A percentile compares a stretch with the other conserved stretches of the same genome.
phyloP scores from a whole-genome alignment of 2,797 vertebrate genomes.

The Melanotaenia boesemani region DNA sequence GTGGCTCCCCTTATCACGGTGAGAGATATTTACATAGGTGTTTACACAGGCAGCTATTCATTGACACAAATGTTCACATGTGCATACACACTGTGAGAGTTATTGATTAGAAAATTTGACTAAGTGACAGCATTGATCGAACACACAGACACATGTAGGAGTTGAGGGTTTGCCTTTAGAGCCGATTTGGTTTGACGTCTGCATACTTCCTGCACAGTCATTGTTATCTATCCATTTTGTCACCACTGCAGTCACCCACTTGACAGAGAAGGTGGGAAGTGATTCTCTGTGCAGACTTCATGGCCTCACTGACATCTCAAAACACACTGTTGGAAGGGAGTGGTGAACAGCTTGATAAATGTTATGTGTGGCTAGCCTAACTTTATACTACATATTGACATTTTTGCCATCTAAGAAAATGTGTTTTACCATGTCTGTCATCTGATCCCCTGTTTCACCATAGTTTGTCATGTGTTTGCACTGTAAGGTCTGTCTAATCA shows the following conservation, averaged over 20 bases:
- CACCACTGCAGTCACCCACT: constrained; percentile 67
- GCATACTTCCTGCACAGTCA: constrained; percentile 46
- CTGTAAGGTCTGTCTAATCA: too few species aligned
- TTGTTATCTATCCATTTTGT: constrained; percentile 68
- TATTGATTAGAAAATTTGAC: constrained; percentile 68
- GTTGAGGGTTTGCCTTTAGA: constrained; percentile 1
- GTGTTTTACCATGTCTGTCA: not conserved
- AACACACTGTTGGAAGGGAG: constrained; percentile 56
- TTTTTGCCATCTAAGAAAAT: constrained; percentile 8
- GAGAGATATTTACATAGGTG: constrained; percentile 72
- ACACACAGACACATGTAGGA: constrained; percentile 15
- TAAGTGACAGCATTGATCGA: constrained; percentile 62
- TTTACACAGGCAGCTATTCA: constrained; percentile 79
- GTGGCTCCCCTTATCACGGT: constrained; percentile 72
- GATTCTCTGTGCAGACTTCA: constrained; percentile 56
- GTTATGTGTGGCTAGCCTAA: constrained; percentile 40
- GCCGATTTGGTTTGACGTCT: constrained; percentile 24
- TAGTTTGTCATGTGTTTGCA: constrained; percentile 10
- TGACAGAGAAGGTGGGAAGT: constrained; percentile 79
- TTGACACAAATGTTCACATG: constrained; percentile 53
- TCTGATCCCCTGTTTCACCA: not conserved
- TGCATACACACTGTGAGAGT: constrained; percentile 39
- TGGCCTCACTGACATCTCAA: constrained; percentile 67
- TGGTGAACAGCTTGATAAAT: constrained; percentile 62
- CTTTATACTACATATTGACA: constrained; percentile 33